phyloP scores from a whole-genome alignment of 2,113 vertebrate species.

The Antechinus flavipes region DNA sequence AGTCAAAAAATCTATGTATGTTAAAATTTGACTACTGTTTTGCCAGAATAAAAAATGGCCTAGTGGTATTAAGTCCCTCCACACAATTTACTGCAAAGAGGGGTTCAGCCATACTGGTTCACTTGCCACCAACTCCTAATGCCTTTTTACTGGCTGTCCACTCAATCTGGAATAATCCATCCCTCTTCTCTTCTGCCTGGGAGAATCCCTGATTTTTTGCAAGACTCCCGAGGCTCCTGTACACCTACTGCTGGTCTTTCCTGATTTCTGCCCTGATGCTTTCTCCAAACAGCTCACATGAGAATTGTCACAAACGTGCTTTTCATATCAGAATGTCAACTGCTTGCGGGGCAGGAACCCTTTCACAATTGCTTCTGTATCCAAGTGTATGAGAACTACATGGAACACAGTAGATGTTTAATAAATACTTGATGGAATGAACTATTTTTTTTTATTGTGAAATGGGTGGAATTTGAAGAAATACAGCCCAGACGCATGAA shows the following conservation, averaged over 20 bases:
- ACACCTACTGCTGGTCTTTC: neutral
- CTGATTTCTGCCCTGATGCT: neutral
- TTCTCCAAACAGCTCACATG: neutral
- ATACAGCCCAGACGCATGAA: neutral
- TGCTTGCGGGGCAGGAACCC: neutral
- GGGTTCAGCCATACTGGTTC: neutral
- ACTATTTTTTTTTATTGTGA: neutral
- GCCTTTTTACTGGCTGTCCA: too few species aligned
- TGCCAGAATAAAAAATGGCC: neutral
- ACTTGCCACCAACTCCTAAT: neutral
- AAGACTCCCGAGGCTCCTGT: neutral
- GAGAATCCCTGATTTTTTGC: neutral
- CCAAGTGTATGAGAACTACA: neutral
- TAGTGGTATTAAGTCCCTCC: neutral
- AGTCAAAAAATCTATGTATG: neutral
- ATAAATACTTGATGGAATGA: neutral
- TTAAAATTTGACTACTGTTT: neutral
- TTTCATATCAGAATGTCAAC: neutral
- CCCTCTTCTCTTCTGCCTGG: neutral
- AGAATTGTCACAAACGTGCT: neutral
- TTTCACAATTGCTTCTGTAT: neutral
- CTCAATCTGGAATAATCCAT: too few species aligned
- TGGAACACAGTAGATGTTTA: neutral
- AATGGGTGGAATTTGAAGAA: neutral
- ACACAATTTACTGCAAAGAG: neutral